Evolutionary conservation across 2,888 invertebrate species (phyloP), one percentile per base, ranked within the genome.

Genomic region (Diplolepis rosae): DNA sequence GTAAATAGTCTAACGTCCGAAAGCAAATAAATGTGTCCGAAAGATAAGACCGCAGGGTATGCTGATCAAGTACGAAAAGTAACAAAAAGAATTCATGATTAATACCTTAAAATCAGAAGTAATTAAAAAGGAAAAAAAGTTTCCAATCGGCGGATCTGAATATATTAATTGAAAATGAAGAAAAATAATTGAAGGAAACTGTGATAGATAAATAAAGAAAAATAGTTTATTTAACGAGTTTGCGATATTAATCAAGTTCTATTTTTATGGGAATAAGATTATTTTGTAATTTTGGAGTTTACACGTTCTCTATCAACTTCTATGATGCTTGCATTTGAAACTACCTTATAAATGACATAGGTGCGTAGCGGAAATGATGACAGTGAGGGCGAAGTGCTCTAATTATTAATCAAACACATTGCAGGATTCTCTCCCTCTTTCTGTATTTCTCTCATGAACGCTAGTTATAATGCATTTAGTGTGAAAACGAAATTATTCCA

Each of bases 1-100:
- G 83, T 82, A 86, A 87, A 86, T 87, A 87, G 77, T 78, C 73
- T 73, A 72, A 70, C 77, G 84, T 84, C 83, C 83, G 72, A 82
- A 82, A 79, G 84, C 83, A 87, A 87, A 87, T 87, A 84, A 82
- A 82, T 86, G 86, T 77, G 76, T 74, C 76, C 79, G 70, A 67
- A 74, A 85, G 86, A 87, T 87, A 87, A 87, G 84, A 79, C 80
- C 69, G 51, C 27, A 39, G 54, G 32, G 52, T 56, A 45, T 32
- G 61, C 15, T 48, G 39, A 48, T 32, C 35, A 27, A 32, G 15
- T 50, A 24, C 65, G 15, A 30, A 9, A 65, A 45, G n/a, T n/a
- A n/a, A n/a, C n/a, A n/a, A n/a, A n/a, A n/a, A n/a, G n/a, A n/a
- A n/a, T n/a, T n/a, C n/a, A n/a, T n/a, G n/a, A n/a, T n/a, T n/a